These are phyloP conservation scores for Axea sp. DNA, from an alignment of 2,888 invertebrate genomes.

Conservation along the genomic window DNA sequence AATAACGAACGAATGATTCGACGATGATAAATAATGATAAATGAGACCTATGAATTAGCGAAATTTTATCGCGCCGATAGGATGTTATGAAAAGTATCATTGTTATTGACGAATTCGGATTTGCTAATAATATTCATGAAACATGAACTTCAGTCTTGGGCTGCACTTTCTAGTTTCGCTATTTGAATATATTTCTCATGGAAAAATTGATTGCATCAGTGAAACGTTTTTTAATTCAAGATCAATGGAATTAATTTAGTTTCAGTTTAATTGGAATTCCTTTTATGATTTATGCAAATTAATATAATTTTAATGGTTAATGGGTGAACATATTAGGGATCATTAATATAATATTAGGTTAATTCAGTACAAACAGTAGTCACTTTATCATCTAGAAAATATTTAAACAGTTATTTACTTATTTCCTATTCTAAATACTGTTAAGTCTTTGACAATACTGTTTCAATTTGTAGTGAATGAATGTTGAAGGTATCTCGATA, in stretches of 20 bases:
- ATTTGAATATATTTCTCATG: slow-evolving; percentile 2
- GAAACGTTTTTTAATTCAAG: slow-evolving; percentile 8
- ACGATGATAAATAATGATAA: not conserved
- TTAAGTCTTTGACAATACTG: slow-evolving; percentile 31
- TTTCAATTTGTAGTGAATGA: not conserved
- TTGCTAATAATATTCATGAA: slow-evolving; percentile 25
- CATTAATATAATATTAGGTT: too few relatives aligned
- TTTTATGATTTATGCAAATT: slow-evolving; percentile 19
- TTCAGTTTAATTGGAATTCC: slow-evolving; percentile 13
- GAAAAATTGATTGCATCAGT: slow-evolving; percentile 59
- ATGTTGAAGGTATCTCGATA: not conserved
- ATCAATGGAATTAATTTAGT: slow-evolving; percentile 6
- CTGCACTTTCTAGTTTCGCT: slow-evolving; percentile 33
- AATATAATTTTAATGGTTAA: slow-evolving; percentile 2
- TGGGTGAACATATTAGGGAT: not conserved
- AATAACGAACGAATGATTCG: slow-evolving; percentile 28
- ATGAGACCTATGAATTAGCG: too few relatives aligned
- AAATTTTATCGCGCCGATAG: too few relatives aligned
- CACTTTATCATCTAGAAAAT: too few relatives aligned
- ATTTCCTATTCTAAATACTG: slow-evolving; percentile 23
- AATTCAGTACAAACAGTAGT: too few relatives aligned
- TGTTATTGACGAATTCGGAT: slow-evolving; percentile 32
- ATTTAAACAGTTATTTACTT: not conserved
- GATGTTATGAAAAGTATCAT: too few relatives aligned
- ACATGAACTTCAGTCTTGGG: slow-evolving; percentile 33